phyloP scores from a whole-genome alignment of 2,888 invertebrate species.

The Cabera pusaria region DNA sequence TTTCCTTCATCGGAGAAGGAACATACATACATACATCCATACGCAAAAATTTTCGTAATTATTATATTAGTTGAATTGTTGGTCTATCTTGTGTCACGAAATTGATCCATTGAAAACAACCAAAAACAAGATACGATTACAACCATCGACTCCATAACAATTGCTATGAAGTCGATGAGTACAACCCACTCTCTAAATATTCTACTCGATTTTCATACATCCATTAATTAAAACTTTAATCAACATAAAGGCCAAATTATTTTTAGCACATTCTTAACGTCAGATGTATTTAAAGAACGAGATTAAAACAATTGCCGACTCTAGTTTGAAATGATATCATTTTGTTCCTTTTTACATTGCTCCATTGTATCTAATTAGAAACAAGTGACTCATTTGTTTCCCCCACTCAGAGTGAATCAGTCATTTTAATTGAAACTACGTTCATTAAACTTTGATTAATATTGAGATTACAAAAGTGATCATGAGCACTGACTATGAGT shows the following conservation, averaged over 20 bases:
- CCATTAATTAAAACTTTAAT: conserved; percentile 6
- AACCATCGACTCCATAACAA: too few species aligned
- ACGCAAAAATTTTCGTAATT: too few species aligned
- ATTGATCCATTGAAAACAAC: too few species aligned
- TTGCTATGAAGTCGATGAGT: too few species aligned
- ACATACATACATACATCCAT: too few species aligned
- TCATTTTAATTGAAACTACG: conserved; percentile 59
- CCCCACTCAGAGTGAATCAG: conserved; percentile 59
- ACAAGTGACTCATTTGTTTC: conserved; percentile 55
- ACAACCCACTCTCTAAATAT: too few species aligned
- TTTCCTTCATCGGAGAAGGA: too few species aligned
- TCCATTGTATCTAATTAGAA: conserved; percentile 58
- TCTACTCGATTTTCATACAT: too few species aligned
- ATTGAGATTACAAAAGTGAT: conserved; percentile 42
- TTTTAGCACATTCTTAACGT: conserved; percentile 20
- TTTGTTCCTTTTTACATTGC: conserved; percentile 48
- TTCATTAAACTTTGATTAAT: conserved; percentile 57
- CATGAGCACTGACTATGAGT: conserved; percentile 13
- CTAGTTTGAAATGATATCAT: conserved; percentile 63
- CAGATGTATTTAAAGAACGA: conserved; percentile 20
- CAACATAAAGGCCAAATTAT: conserved; percentile 19
- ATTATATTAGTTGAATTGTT: too few species aligned
- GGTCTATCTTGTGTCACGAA: too few species aligned
- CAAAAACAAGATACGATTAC: too few species aligned
- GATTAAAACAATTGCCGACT: conserved; percentile 30